Percentiles rank a stretch among this genome's conserved stretches.
Conservation (phyloP, 1,140 invertebrate genomes). For the Parasteatoda tepidariorum region DNA sequence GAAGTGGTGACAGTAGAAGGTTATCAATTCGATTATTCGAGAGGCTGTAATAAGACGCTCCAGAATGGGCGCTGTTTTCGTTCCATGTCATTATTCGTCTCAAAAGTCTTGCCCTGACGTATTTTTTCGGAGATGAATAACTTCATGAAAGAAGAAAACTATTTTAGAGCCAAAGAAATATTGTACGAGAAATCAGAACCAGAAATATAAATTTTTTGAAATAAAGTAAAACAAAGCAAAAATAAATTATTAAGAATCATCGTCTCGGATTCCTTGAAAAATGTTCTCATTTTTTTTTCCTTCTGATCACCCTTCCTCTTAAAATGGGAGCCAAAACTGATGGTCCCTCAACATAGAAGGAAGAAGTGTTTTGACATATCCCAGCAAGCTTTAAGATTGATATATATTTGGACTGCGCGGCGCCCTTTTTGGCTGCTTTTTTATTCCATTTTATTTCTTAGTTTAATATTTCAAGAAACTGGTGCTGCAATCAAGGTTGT, state of each 20-base stretch:
- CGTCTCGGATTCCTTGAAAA: conserved; percentile 57
- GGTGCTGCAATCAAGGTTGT: conserved; percentile 35
- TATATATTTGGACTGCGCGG: conserved; percentile 52
- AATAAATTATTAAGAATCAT: conserved; percentile 42
- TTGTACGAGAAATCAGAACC: conserved; percentile 47
- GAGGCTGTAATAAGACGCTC: conserved; percentile 13
- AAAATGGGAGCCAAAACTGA: conserved; percentile 29
- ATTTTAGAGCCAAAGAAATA: conserved; percentile 4
- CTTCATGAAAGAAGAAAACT: not conserved
- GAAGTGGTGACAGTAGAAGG: conserved; percentile 17
- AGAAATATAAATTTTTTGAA: not conserved
- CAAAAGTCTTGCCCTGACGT: not conserved
- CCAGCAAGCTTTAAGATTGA: conserved; percentile 44
- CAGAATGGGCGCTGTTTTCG: not conserved
- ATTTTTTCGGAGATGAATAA: not conserved
- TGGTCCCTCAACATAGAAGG: conserved; percentile 9
- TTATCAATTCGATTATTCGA: conserved; percentile 43
- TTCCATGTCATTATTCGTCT: not conserved
- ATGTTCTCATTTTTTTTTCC: conserved; percentile 39
- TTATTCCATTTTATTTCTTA: conserved; percentile 48
- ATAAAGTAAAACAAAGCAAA: not conserved
- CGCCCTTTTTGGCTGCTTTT: conserved; percentile 11
- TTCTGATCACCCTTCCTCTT: not conserved
- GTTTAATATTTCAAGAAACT: conserved; percentile 60
- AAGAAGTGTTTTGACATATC: conserved; percentile 46